phyloP scores from a whole-genome alignment of 2,888 invertebrate genomes.

The Melinaea menophilus region DNA sequence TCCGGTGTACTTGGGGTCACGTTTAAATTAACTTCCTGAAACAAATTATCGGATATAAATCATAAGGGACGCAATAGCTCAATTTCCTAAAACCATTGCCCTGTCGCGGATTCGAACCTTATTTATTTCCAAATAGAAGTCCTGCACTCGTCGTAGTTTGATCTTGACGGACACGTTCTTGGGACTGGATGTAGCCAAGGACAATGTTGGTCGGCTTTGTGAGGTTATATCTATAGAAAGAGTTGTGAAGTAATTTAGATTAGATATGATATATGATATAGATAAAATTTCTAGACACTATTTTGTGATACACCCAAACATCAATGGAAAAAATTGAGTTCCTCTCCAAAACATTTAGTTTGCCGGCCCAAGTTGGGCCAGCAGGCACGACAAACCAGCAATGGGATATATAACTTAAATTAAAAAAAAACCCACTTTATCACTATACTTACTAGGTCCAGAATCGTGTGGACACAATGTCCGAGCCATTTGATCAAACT shows the following conservation, averaged over 20 bases:
- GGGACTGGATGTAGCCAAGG: constrained; percentile 80
- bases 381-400: too few species aligned
- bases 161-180: constrained; percentile 75
- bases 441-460: constrained; percentile 57
- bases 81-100: background rate
- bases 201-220: constrained; percentile 76
- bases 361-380: too few species aligned
- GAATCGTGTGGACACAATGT: constrained; percentile 81
- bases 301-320: too few species aligned
- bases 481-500: constrained; percentile 73
- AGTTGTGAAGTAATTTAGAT: background rate
- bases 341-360: too few species aligned
- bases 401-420: background rate
- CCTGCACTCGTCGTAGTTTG: constrained; percentile 69
- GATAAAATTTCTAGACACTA: too few species aligned
- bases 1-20: constrained; percentile 70
- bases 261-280: too few species aligned
- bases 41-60: background rate
- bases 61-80: background rate
- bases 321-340: too few species aligned
- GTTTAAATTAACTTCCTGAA: constrained; percentile 50
- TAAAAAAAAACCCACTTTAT: background rate
- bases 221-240: constrained; percentile 47
- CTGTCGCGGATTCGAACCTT: constrained; percentile 43
- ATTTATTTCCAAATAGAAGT: constrained; percentile 77